These are phyloP conservation scores for Distichodus sexfasciatus DNA, from an alignment of 2,797 vertebrate species.

Conservation along the genomic window DNA sequence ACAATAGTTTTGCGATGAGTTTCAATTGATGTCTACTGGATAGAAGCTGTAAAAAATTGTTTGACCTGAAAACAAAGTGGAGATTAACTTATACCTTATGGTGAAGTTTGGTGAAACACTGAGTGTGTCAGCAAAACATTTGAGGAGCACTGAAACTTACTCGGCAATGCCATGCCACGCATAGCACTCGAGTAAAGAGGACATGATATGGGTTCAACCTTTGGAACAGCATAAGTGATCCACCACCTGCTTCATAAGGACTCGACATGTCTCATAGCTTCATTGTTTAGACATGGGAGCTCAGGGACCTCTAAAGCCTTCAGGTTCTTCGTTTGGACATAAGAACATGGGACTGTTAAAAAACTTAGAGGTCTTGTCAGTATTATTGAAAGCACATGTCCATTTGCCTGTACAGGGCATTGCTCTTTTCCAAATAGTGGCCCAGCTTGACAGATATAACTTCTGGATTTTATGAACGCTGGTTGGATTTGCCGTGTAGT, in stretches of 20 bases:
- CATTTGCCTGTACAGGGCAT: background rate
- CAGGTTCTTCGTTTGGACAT: constrained; percentile 9
- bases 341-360: background rate
- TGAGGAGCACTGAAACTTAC: background rate
- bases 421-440: background rate
- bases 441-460: background rate
- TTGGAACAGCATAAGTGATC: background rate
- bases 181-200: background rate
- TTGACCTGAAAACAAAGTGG: too few relatives aligned
- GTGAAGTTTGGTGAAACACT: too few relatives aligned
- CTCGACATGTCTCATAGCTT: background rate
- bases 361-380: background rate
- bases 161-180: background rate
- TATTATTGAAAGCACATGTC: constrained; percentile 23
- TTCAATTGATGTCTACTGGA: too few relatives aligned
- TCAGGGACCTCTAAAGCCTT: constrained; percentile 3
- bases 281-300: constrained; percentile 14
- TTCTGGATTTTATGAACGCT: background rate
- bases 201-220: background rate
- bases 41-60: too few relatives aligned
- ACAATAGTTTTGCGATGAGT: too few relatives aligned
- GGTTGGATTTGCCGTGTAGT: background rate
- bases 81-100: too few relatives aligned
- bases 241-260: background rate
- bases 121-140: too few relatives aligned